Evolutionary conservation across 2,888 invertebrate genomes (phyloP), one percentile per base, ranked within the genome.

Genomic region (Leucophenga montana): DNA sequence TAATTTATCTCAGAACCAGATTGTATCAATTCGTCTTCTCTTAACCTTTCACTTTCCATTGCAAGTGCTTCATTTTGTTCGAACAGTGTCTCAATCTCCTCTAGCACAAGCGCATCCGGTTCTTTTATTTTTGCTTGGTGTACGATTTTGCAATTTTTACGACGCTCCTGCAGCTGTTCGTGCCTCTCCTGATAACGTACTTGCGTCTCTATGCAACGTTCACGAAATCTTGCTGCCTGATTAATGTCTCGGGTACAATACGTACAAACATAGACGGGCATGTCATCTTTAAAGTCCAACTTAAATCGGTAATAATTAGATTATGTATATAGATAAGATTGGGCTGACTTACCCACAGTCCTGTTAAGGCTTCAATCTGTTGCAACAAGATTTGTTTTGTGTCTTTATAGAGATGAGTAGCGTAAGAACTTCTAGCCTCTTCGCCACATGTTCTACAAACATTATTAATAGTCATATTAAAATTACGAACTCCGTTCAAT

Each of bases 181-280:
- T 39, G 3, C 39, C 39, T 3, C 39, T 11, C 39, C 11, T 39
- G 39, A 11, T 39, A 39, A 11, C 11, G 8, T 11, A 20, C 9
- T 22, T 62, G 62, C 8, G 13, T 14, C 22, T 62, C 33, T 16
- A 68, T 67, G 59, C 71, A 71, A n/a, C 65, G 71, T 18, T 71
- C 56, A 14, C 71, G 67, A 22, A 71, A 71, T 16, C 20, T 14
- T 46, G 46, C 14, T 1, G 71, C 68, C 3, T 56, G 64, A n/a
- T 68, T 27, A n/a, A 68, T 50, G 4, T 71, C 68, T 14, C 22
- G 14, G 1, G 31, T 50, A 33, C 67, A 67, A 33, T 18, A 16
- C 1, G 27, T 44, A 65, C 80, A 80, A 33, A 80, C 75, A 31
- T 67, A 46, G 16, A 73, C 72, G 1, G 80, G 80, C 0, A 77